Conservation (phyloP, 2,113 vertebrate species). For the Callocephalon fimbriatum region DNA sequence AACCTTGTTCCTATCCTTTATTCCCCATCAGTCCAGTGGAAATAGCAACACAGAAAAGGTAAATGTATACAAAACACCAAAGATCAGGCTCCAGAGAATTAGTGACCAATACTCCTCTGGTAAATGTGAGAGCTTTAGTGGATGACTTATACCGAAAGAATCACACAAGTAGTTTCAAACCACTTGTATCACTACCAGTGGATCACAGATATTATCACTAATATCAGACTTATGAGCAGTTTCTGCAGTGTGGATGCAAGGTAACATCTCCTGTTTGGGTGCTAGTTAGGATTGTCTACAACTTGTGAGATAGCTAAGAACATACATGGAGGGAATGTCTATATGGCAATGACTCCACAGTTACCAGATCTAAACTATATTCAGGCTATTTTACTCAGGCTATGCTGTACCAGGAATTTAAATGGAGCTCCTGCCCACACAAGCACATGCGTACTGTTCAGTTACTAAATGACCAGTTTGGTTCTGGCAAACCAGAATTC, state of each 20-base stretch:
- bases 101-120: not conserved
- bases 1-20: not conserved
- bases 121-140: not conserved
- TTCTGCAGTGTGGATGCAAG: not conserved
- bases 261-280: not conserved
- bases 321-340: not conserved
- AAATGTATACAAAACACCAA: not conserved
- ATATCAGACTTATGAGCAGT: not conserved
- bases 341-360: not conserved
- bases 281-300: not conserved
- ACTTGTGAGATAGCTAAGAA: not conserved
- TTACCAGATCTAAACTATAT: not conserved
- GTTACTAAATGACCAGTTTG: not conserved
- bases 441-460: not conserved
- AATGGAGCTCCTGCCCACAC: not conserved
- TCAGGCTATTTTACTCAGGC: not conserved
- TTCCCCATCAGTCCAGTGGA: not conserved
- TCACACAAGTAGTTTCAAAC: not conserved
- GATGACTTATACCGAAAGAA: not conserved
- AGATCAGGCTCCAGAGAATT: not conserved
- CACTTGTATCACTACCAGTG: not conserved
- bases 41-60: not conserved
- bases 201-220: not conserved
- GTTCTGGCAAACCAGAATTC: not conserved
- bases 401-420: not conserved